phyloP scores from a whole-genome alignment of 37 sponge, comb jelly and placozoan genomes.

The Spongilla lacustris region DNA sequence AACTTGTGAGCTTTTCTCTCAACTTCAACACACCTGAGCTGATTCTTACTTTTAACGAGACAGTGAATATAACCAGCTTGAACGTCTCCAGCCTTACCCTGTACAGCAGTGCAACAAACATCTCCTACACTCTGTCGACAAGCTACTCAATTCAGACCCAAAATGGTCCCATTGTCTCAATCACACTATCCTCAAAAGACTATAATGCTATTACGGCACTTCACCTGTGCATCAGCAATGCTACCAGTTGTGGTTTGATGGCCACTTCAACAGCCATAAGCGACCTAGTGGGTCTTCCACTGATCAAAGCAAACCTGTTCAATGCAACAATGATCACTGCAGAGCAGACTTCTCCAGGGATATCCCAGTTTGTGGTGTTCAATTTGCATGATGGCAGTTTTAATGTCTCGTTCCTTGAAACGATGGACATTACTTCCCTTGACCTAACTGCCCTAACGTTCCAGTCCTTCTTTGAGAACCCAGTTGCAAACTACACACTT shows the following conservation, averaged over 20 bases:
- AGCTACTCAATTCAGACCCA: conserved; percentile 8
- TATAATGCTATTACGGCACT: conserved; percentile 73
- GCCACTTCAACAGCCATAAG: conserved; percentile 47
- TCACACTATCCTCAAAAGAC: conserved; percentile 71
- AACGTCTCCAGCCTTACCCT: conserved; percentile 61
- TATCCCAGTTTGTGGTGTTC: conserved; percentile 58
- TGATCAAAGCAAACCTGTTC: background rate
- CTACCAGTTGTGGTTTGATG: conserved; percentile 57
- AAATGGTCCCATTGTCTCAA: conserved; percentile 47
- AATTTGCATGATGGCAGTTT: conserved; percentile 67
- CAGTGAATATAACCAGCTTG: conserved; percentile 75
- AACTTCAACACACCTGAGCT: conserved; percentile 61
- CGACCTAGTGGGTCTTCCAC: conserved; percentile 70
- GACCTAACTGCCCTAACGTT: conserved; percentile 70
- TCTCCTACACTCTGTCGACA: conserved; percentile 48
- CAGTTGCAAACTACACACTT: conserved; percentile 69
- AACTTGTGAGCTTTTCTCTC: conserved; percentile 45
- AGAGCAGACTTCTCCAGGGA: conserved; percentile 36
- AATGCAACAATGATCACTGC: background rate
- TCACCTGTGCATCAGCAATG: conserved; percentile 40
- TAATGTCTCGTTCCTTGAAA: conserved; percentile 77
- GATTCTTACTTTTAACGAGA: conserved; percentile 72
- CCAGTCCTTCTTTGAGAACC: conserved; percentile 69
- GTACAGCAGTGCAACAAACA: conserved; percentile 8
- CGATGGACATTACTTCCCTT: conserved; percentile 64